Evolutionary conservation across 2,113 vertebrate genomes (phyloP).

Genomic region (Pseudonaja textilis): DNA sequence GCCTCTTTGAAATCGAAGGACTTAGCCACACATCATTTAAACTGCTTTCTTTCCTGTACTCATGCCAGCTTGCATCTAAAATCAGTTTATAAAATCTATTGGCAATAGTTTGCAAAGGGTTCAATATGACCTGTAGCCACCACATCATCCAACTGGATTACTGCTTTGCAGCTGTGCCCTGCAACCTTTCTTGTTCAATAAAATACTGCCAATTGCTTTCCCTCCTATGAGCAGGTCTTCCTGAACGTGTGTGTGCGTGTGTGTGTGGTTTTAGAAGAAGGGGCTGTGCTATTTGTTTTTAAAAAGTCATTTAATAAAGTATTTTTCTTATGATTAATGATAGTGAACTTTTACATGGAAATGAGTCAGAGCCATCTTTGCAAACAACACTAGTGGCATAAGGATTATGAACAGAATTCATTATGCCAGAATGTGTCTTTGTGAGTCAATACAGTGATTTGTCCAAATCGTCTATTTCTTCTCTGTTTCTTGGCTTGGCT

Average conservation of each 20-base stretch:
- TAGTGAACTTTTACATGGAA: background rate
- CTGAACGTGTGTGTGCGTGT: background rate
- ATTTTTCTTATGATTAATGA: background rate
- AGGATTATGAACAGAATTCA: background rate
- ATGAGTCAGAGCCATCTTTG: background rate
- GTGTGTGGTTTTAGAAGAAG: background rate
- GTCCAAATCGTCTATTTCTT: background rate
- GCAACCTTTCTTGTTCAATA: background rate
- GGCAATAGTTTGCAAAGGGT: background rate
- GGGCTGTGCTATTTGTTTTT: background rate
- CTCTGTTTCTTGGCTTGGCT: background rate
- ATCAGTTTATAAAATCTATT: background rate
- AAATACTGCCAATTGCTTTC: background rate
- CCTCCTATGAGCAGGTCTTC: background rate
- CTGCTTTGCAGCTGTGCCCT: background rate
- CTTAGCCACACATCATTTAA: background rate
- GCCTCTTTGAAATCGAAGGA: conserved; percentile 11
- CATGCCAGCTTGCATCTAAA: background rate
- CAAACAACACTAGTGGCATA: background rate
- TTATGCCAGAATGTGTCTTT: background rate
- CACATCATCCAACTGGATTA: background rate
- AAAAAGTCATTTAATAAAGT: background rate
- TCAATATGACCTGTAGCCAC: background rate
- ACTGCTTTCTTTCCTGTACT: background rate
- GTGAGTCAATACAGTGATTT: background rate